Conservation (phyloP, 2,113 vertebrate species). For the Podarcis cretensis region DNA sequence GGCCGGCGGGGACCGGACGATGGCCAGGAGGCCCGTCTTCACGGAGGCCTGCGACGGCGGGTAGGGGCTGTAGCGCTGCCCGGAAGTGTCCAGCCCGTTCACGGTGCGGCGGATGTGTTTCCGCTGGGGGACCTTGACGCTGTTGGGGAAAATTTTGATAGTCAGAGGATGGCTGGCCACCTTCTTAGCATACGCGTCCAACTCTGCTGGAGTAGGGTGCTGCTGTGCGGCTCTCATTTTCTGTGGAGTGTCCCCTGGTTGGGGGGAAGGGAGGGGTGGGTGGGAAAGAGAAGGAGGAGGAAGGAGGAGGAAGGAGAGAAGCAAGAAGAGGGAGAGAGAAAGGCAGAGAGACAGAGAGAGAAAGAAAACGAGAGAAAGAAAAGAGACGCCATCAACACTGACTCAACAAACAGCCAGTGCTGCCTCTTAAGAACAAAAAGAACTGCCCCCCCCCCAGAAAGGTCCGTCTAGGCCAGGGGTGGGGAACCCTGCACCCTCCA, state of each 20-base stretch:
- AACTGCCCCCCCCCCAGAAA: no score
- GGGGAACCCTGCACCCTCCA: no score
- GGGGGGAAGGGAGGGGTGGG: constrained; percentile 62
- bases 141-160: constrained; percentile 99
- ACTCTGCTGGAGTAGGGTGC: constrained; percentile 99
- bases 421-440: not conserved
- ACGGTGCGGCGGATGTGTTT: constrained; percentile 98
- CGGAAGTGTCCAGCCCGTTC: constrained; percentile 97
- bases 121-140: constrained; percentile 98
- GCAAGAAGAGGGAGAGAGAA: not conserved
- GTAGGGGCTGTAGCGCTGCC: constrained; percentile 98
- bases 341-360: not conserved
- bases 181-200: constrained; percentile 99
- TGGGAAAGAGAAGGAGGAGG: not conserved
- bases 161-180: constrained; percentile 98
- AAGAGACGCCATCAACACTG: constrained; percentile 16
- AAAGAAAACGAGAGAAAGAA: not conserved
- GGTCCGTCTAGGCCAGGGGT: not conserved
- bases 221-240: constrained; percentile 99
- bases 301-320: not conserved
- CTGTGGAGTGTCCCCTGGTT: constrained; percentile 98
- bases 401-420: constrained; percentile 7
- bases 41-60: constrained; percentile 91
- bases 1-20: constrained; percentile 88
- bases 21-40: constrained; percentile 94